These are phyloP conservation scores for Stigmatopora argus DNA, from an alignment of 2,113 vertebrate genomes.

Conservation along the genomic window DNA sequence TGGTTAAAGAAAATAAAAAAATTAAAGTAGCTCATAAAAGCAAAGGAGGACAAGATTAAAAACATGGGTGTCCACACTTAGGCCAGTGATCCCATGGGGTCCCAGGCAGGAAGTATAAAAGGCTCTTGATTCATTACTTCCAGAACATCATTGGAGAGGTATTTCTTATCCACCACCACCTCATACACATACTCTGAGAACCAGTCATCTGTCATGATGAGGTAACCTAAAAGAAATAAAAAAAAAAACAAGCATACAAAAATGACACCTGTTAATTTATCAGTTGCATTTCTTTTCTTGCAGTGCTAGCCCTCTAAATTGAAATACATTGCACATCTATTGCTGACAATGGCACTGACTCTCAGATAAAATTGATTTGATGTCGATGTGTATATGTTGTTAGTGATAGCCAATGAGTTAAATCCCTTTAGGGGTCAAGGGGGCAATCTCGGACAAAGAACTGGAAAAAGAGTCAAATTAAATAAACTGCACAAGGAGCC, in stretches of 20 bases:
- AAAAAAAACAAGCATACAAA: not conserved
- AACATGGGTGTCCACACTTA: conserved; percentile 55
- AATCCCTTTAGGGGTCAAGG: too few species aligned
- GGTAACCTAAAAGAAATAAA: conserved; percentile 77
- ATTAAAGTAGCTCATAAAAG: conserved; percentile 39
- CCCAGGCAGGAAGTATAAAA: conserved; percentile 89
- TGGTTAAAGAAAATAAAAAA: not conserved
- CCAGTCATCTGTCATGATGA: conserved; percentile 97
- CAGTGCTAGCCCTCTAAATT: too few species aligned
- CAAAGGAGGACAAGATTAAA: conserved; percentile 42
- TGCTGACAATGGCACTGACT: too few species aligned
- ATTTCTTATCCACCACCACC: conserved; percentile 91
- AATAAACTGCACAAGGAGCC: too few species aligned
- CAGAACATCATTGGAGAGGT: conserved; percentile 76
- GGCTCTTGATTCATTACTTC: conserved; percentile 87
- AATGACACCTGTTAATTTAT: not conserved
- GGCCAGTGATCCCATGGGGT: conserved; percentile 94
- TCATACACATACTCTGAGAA: conserved; percentile 96
- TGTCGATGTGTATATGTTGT: too few species aligned
- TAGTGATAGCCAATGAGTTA: too few species aligned
- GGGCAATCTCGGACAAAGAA: too few species aligned
- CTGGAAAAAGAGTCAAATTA: too few species aligned
- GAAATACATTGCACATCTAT: too few species aligned
- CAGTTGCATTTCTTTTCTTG: not conserved
- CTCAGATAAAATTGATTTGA: too few species aligned